A percentile compares a stretch with the other conserved stretches of the same genome.
Evolutionary conservation across 2,797 vertebrate species (phyloP).

Genomic region (Melanotaenia pygmaea): DNA sequence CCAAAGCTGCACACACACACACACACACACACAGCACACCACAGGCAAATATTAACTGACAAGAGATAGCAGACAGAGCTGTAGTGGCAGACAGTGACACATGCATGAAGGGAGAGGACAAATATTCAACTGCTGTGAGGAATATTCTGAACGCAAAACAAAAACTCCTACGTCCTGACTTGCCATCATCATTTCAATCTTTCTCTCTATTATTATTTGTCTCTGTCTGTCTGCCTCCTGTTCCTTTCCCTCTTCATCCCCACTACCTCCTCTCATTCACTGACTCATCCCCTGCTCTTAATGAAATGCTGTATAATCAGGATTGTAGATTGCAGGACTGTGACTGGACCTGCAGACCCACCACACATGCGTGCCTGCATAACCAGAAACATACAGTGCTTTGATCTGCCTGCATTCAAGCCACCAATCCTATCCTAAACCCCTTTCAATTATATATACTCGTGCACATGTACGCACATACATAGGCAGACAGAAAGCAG

Average conservation of each 20-base stretch:
- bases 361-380: conserved; percentile 36
- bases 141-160: conserved; percentile 22
- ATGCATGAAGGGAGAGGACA: conserved; percentile 57
- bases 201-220: conserved; percentile 36
- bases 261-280: conserved; percentile 49
- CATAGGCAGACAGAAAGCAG: conserved; percentile 33
- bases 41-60: conserved; percentile 68
- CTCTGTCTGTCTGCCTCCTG: conserved; percentile 43
- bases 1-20: conserved; percentile 4
- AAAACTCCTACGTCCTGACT: conserved; percentile 36
- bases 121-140: conserved; percentile 65
- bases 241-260: conserved; percentile 27
- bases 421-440: conserved; percentile 68
- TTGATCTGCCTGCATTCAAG: conserved; percentile 59
- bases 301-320: conserved; percentile 75
- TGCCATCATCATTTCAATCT: conserved; percentile 20
- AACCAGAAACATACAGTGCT: conserved; percentile 30
- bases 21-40: conserved; percentile 27
- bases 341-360: conserved; percentile 42
- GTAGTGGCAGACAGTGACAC: conserved; percentile 63
- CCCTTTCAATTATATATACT: conserved; percentile 61
- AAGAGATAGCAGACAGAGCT: conserved; percentile 62
- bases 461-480: conserved; percentile 31
- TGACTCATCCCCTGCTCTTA: conserved; percentile 69
- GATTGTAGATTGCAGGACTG: conserved; percentile 67